Evolutionary conservation across 2,797 vertebrate species (phyloP), one percentile per base, ranked within the genome.

Genomic region (Eleutherodactylus coqui): DNA sequence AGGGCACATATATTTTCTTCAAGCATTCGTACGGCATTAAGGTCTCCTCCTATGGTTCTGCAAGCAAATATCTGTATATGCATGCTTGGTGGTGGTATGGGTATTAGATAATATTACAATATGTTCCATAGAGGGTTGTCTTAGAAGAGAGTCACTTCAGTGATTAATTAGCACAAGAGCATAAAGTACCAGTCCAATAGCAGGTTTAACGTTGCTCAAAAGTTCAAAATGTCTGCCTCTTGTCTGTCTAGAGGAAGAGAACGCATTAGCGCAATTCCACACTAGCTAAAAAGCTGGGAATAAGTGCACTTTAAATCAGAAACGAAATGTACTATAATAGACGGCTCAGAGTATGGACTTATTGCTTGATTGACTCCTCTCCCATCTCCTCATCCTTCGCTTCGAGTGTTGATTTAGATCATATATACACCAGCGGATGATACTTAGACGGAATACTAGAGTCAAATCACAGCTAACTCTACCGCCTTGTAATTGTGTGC

Each of bases 341-440:
- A 32, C 70, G 34, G 51, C 43, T 41, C 32, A 21, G 10, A 29
- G 14, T 64, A 75, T n/a, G 72, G n/a, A 69, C 47, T 64, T 75
- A 86, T 77, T 86, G 72, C 70, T n/a, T 77, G 79, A 86, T 86
- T 81, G 72, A 75, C 79, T 86, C 49, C 85, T 78, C 34, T 17
- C 14, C 34, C 41, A 41, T 86, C 60, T 82, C 85, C 79, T 76
- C 73, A 78, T 86, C 73, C 81, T 70, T 75, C 27, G n/a, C n/a
- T 45, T 53, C 47, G 78, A 83, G 73, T 82, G 73, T 78, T 76
- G 60, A 45, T 83, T 77, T 69, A 62, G 62, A 78, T 79, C 41
- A 38, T 60, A 45, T 85, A 72, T 85, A 72, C n/a, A 51, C 7
- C 53, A 5, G 24, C 41, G 53, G 55, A 86, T 70, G 79, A 69